These are phyloP conservation scores for Apamea epomidion DNA, from an alignment of 2,888 invertebrate species.

Conservation along the genomic window DNA sequence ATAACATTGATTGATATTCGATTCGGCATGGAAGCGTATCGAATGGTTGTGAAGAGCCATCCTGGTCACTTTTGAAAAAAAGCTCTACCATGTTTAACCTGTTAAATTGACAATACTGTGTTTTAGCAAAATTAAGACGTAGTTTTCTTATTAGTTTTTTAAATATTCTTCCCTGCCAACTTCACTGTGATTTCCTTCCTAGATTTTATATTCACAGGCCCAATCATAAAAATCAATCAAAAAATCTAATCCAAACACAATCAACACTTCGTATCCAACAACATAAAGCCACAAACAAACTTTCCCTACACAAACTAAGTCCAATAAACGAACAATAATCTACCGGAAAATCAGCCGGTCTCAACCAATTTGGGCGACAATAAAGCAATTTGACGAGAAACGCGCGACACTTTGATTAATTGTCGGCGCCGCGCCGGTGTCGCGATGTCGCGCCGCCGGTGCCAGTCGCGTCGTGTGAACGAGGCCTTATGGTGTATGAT, in stretches of 20 bases:
- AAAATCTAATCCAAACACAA: slow-evolving; percentile 32
- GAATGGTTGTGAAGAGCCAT: too few relatives aligned
- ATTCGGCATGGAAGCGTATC: too few relatives aligned
- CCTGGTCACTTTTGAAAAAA: neutral
- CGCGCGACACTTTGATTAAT: slow-evolving; percentile 78
- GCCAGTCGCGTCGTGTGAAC: slow-evolving; percentile 75
- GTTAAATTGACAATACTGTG: neutral
- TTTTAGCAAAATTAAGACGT: neutral
- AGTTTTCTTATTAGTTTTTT: neutral
- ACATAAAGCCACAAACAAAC: slow-evolving; percentile 59
- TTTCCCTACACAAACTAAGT: slow-evolving; percentile 55
- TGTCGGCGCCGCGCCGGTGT: slow-evolving; percentile 69
- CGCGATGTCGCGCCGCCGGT: slow-evolving; percentile 78
- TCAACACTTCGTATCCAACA: slow-evolving; percentile 43
- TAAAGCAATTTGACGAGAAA: slow-evolving; percentile 70
- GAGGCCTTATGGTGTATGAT: slow-evolving; percentile 72
- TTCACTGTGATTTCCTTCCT: neutral
- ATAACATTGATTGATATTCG: too few relatives aligned
- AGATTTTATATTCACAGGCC: neutral
- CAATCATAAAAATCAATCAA: slow-evolving; percentile 2
- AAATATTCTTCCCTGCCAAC: neutral
- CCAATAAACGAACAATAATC: slow-evolving; percentile 68
- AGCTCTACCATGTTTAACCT: neutral
- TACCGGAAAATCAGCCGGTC: slow-evolving; percentile 74
- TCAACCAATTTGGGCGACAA: slow-evolving; percentile 74